Conservation (phyloP, 2,113 vertebrate species). For the Nerophis lumbriciformis region DNA sequence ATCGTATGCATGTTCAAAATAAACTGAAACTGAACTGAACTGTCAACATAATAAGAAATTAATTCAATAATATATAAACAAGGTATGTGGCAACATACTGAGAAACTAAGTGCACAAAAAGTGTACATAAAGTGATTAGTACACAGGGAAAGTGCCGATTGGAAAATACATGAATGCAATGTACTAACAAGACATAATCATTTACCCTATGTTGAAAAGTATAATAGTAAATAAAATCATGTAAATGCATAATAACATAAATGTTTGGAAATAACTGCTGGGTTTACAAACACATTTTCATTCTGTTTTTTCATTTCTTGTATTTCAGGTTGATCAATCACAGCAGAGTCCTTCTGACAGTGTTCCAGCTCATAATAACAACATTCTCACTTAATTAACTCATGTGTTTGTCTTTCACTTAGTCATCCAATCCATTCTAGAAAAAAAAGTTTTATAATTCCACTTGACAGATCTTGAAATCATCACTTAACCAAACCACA, state of each 20-base stretch:
- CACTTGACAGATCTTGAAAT: too few species aligned
- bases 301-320: conserved; percentile 6
- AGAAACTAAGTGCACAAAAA: not conserved
- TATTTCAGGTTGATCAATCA: conserved; percentile 48
- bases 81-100: not conserved
- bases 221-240: not conserved
- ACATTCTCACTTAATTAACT: conserved; percentile 12
- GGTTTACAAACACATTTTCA: conserved; percentile 2
- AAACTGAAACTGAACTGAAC: too few species aligned
- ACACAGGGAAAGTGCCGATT: not conserved
- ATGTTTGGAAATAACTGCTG: not conserved
- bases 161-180: not conserved
- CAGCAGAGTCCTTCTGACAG: conserved; percentile 35
- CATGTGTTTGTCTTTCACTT: not conserved
- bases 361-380: conserved; percentile 55
- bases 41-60: not conserved
- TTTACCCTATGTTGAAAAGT: too few species aligned
- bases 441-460: too few species aligned
- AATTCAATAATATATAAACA: not conserved
- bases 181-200: not conserved
- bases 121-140: not conserved
- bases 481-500: too few species aligned
- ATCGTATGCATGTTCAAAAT: too few species aligned
- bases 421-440: conserved; percentile 3
- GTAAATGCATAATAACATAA: not conserved